phyloP scores from a whole-genome alignment of 2,888 invertebrate genomes.

The Macrosoma leucophasiata region DNA sequence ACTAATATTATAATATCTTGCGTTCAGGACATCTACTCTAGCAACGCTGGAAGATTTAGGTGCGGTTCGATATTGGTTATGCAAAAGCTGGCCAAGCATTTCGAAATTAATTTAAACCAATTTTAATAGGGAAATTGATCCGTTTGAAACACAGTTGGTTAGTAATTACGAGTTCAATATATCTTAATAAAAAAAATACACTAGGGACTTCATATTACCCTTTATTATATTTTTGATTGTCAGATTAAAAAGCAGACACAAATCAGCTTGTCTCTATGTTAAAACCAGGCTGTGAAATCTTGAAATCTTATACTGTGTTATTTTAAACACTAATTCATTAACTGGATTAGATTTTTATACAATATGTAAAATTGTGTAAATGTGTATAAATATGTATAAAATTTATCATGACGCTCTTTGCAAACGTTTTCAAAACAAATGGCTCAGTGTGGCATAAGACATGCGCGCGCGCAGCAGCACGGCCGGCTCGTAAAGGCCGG shows the following conservation, averaged over 20 bases:
- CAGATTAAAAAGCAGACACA: not conserved
- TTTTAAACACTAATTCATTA: constrained; percentile 6
- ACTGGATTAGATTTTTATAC: not conserved
- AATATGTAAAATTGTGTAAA: not conserved
- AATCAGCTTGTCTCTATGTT: not conserved
- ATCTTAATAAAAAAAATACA: not conserved
- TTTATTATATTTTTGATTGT: not conserved
- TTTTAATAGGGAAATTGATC: not conserved
- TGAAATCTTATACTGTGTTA: not conserved
- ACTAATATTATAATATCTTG: constrained; percentile 73
- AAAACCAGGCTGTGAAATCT: not conserved
- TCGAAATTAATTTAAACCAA: constrained; percentile 1
- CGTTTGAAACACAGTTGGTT: not conserved
- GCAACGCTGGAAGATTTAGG: constrained; percentile 69
- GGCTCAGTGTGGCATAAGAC: constrained; percentile 14
- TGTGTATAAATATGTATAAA: no score
- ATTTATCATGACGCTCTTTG: not conserved
- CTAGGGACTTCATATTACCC: no score
- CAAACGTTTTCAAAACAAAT: no score
- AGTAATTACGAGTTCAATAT: not conserved
- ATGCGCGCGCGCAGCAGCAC: constrained; percentile 53
- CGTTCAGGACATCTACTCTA: constrained; percentile 67
- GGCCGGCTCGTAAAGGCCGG: constrained; percentile 63
- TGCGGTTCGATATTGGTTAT: constrained; percentile 40
- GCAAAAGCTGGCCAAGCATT: constrained; percentile 31